Percentiles rank a stretch among this genome's conserved stretches.
Evolutionary conservation across 2,888 invertebrate genomes (phyloP).

Genomic region (Saturnia pavonia): DNA sequence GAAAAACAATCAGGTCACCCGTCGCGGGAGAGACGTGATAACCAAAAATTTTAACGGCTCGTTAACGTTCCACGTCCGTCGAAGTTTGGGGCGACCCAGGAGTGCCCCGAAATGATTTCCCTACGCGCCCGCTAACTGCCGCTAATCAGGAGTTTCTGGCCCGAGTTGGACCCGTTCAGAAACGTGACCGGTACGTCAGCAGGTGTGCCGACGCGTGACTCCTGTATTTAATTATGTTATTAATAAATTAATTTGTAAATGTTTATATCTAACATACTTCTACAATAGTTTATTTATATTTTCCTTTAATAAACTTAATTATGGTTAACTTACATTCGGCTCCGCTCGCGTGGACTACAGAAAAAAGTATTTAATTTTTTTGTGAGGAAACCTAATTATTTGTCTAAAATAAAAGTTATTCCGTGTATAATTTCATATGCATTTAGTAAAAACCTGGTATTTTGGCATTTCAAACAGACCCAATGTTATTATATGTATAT

Average conservation of each 20-base stretch:
- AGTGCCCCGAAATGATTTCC: conserved; percentile 19
- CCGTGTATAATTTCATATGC: too few relatives aligned
- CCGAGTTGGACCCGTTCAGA: not conserved
- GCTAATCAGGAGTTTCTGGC: conserved; percentile 8
- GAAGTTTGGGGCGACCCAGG: not conserved
- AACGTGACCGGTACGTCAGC: not conserved
- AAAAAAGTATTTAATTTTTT: too few relatives aligned
- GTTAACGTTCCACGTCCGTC: conserved; percentile 47
- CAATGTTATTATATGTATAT: too few relatives aligned
- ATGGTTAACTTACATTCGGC: too few relatives aligned
- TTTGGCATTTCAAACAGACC: too few relatives aligned
- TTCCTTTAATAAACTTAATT: too few relatives aligned
- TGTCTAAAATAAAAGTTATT: too few relatives aligned
- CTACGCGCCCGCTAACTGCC: conserved; percentile 19
- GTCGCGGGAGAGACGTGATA: not conserved
- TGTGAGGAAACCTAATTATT: too few relatives aligned
- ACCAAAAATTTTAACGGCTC: conserved; percentile 47
- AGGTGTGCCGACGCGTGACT: not conserved
- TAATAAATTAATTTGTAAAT: conserved; percentile 17
- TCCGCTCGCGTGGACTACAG: too few relatives aligned
- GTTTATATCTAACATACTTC: too few relatives aligned
- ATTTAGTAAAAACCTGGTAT: too few relatives aligned
- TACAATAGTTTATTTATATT: too few relatives aligned
- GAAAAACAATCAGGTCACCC: conserved; percentile 6
- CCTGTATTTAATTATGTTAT: conserved; percentile 9